Base-by-base conservation (phyloP, 2,888 invertebrate genomes). In the Leucophora obtusa region DNA sequence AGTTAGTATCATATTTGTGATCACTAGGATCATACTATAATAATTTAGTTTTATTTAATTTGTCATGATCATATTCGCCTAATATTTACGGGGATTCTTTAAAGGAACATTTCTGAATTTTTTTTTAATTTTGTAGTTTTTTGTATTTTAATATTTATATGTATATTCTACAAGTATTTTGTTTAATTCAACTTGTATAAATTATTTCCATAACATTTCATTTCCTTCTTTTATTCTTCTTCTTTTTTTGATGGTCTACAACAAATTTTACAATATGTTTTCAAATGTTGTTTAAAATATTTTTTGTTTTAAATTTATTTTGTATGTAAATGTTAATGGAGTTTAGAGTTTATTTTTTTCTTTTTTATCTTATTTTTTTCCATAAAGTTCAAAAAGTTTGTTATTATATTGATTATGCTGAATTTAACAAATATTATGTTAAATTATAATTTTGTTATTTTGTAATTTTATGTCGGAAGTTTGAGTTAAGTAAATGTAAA, bases 161-260 rank as follows among this genome's bases (percentile, higher is more conserved):
- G 24, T 11, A 15, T 28, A 47, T 66, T 47, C 62, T 17, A 62
- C 53, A 74, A 21, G 59, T 66, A 69, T 79, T 54, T 70, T 24
- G 14, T 38, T 70, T 66, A 58, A 75, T 68, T 76, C 75, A 80
- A 76, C 72, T 71, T 80, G 56, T 63, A 53, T 58, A 72, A 72
- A 76, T 80, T 72, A 72, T 72, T 75, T 76, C 72, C 72, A 80
- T 72, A 63, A 72, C 58, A 72, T 56, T 76, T 59, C 35, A 69
- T 62, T 69, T 47, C 50, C 38, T 18, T 71, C 74, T 65, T n/a
- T n/a, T 4, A n/a, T n/a, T n/a, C n/a, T n/a, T 56, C 38, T 18
- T 71, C 74, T 65, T n/a, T n/a, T 4, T 63, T 47, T 54, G 54
- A 28, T 51, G 11, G 17, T n/a, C 35, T 33, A 66, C 8, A 9